Base-by-base conservation (phyloP, 1,140 invertebrate genomes). In the Nebria ingens region DNA sequence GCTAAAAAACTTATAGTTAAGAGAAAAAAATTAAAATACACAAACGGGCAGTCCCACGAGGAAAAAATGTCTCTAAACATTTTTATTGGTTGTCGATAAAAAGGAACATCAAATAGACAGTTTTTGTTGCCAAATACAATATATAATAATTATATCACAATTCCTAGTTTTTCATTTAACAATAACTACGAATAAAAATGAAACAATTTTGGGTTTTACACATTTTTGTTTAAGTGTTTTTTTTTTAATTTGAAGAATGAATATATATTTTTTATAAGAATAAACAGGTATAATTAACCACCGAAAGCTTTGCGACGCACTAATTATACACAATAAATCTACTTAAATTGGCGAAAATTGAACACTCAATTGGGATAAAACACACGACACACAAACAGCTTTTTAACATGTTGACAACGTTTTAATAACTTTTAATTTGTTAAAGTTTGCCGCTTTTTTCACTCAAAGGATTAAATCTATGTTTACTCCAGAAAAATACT, bases 81-180 rank as follows among this genome's bases (percentile, higher is more conserved):
- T 45, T 45, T 45, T 45, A 45, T 45, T 45, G 40, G 9, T 12
- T 45, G 9, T 45, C 9, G 15, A 11, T 45, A 11, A 45, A 45
- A 45, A 45, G 40, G 40, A 45, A 45, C 40, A 45, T 45, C 15
- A 11, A 45, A 45, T 6, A 45, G 15, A 45, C 15, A 11, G 9
- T 45, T 45, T 17, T 45, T 17, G 17, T 12, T 64, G 64, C 62
- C 65, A 64, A 66, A 64, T 64, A 65, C 66, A 61, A n/a, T n/a
- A n/a, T n/a, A n/a, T n/a, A n/a, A n/a, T n/a, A n/a, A 60, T 65
- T 62, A 65, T 67, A 65, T 65, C 63, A 67, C 63, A 66, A 65
- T 66, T 66, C 57, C 58, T 56, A n/a, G n/a, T n/a, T 66, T 65
- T 62, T 61, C 58, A 52, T 57, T 45, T 17, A 45, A 45, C 40